phyloP scores from a whole-genome alignment of 2,113 vertebrate species.

The Corynorhinus townsendii region DNA sequence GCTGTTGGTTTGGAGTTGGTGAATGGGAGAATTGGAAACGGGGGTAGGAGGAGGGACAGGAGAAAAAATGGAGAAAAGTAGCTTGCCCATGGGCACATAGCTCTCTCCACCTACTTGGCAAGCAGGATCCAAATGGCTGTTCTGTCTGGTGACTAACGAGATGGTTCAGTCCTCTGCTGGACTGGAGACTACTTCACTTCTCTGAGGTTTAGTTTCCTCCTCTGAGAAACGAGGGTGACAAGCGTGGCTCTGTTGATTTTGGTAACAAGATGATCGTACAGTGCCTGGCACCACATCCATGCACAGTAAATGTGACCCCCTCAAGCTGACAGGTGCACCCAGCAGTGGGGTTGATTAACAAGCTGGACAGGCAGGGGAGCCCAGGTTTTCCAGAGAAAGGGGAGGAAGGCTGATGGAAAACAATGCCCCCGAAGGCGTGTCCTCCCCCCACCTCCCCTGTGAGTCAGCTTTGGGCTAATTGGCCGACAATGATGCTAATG shows the following conservation, averaged over 20 bases:
- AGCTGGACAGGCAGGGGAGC: not conserved
- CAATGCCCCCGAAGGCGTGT: not conserved
- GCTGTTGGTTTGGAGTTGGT: not conserved
- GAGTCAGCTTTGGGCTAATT: conserved; percentile 40
- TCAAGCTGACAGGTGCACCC: not conserved
- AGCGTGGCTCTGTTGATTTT: not conserved
- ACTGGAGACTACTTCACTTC: not conserved
- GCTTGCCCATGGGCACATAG: not conserved
- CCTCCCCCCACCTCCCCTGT: not conserved
- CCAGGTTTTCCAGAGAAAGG: not conserved
- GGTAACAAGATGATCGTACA: not conserved
- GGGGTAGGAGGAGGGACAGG: not conserved
- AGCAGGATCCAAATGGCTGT: not conserved
- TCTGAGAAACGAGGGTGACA: not conserved
- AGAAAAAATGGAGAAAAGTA: not conserved
- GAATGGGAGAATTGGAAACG: not conserved
- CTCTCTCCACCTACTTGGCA: no score
- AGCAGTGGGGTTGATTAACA: not conserved
- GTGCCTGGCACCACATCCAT: not conserved
- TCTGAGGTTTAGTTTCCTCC: not conserved
- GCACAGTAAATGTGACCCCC: not conserved
- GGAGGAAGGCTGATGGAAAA: not conserved
- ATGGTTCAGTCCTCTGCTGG: not conserved
- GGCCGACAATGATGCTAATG: conserved; percentile 33
- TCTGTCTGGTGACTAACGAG: not conserved